Evolutionary conservation across 2,888 invertebrate genomes (phyloP).

Genomic region (Andrena bucephala): DNA sequence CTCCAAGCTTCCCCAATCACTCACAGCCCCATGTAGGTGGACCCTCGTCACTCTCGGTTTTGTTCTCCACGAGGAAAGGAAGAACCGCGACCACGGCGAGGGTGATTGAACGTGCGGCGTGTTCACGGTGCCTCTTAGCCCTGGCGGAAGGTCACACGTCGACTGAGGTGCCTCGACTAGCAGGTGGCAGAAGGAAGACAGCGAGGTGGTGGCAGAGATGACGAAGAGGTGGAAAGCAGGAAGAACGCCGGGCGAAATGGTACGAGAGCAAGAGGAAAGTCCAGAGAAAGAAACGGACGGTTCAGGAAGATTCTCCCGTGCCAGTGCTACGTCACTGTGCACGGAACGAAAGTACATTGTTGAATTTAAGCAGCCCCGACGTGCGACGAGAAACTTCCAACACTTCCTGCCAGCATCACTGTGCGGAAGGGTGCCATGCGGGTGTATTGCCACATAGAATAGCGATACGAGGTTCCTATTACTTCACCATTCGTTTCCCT

Average conservation of each 20-base stretch:
- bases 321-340: slow-evolving; percentile 20
- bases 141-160: slow-evolving; percentile 67
- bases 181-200: slow-evolving; percentile 65
- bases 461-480: neutral
- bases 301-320: slow-evolving; percentile 38
- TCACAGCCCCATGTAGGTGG: slow-evolving; percentile 46
- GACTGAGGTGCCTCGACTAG: slow-evolving; percentile 63
- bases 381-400: neutral
- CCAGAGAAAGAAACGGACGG: slow-evolving; percentile 15
- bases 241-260: slow-evolving; percentile 45
- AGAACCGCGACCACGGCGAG: slow-evolving; percentile 37
- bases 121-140: slow-evolving; percentile 53
- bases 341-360: slow-evolving; percentile 45
- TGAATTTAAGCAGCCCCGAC: slow-evolving; percentile 25
- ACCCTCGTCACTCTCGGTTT: slow-evolving; percentile 27
- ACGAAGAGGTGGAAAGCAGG: slow-evolving; percentile 58
- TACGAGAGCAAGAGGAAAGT: slow-evolving; percentile 57
- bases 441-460: neutral
- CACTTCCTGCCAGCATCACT: neutral
- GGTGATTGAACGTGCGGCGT: slow-evolving; percentile 29
- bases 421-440: too few species aligned
- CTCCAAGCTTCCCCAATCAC: slow-evolving; percentile 15
- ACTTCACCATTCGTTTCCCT: neutral
- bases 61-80: slow-evolving; percentile 13
- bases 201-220: slow-evolving; percentile 45